Evolutionary conservation across 1,140 invertebrate genomes (phyloP).

Genomic region (Ganaspis sp.): DNA sequence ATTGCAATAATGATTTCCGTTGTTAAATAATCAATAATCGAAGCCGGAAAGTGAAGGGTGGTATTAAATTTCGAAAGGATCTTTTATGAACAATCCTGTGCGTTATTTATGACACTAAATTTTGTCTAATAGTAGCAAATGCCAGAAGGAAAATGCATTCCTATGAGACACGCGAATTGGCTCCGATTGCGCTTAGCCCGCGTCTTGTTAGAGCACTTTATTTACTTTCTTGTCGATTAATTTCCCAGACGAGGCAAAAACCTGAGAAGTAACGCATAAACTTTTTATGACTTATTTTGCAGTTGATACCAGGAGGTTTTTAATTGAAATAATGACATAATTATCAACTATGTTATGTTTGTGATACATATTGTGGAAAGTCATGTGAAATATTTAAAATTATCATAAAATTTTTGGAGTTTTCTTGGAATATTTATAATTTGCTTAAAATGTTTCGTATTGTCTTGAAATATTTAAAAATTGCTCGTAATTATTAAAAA

Average conservation of each 20-base stretch:
- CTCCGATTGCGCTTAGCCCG: not conserved
- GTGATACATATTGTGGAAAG: no score
- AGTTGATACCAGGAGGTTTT: no score
- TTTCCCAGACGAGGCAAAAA: not conserved
- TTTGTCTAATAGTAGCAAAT: not conserved
- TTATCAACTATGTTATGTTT: no score
- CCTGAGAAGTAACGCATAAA: not conserved
- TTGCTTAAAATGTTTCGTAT: no score
- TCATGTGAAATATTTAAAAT: no score
- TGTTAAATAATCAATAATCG: constrained; percentile 3
- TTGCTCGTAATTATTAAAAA: no score
- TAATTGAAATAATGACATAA: no score
- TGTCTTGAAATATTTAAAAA: no score
- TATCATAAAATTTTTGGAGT: no score
- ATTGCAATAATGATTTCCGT: no score
- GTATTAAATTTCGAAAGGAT: constrained; percentile 4
- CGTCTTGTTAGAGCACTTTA: not conserved
- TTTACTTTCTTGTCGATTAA: not conserved
- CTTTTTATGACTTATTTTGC: no score
- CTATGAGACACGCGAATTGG: not conserved
- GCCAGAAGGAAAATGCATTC: not conserved
- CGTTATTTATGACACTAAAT: constrained; percentile 9
- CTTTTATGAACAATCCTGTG: not conserved
- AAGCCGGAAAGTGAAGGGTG: not conserved
- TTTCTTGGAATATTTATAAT: no score